phyloP scores from a whole-genome alignment of 2,888 invertebrate genomes.

The Zonitis immaculata region DNA sequence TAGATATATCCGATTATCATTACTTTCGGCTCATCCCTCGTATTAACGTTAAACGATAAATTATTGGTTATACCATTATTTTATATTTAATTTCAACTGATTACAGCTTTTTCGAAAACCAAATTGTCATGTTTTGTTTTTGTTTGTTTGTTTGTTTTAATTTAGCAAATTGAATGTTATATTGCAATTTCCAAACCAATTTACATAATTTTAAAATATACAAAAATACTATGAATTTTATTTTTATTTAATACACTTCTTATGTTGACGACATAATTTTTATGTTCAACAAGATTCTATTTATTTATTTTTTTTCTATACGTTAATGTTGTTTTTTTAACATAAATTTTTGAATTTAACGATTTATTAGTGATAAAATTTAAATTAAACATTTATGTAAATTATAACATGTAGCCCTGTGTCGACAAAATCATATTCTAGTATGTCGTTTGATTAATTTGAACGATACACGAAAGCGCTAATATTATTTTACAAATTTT shows the following conservation, averaged over 20 bases:
- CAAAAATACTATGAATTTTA: conserved; percentile 16
- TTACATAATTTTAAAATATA: conserved; percentile 24
- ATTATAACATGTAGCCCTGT: conserved; percentile 28
- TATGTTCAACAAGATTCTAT: conserved; percentile 30
- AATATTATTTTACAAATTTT: not conserved
- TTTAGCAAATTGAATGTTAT: not conserved
- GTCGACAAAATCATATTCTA: conserved; percentile 31
- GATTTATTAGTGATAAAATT: conserved; percentile 28
- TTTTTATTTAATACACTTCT: conserved; percentile 21
- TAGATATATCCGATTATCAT: not conserved
- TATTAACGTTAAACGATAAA: not conserved
- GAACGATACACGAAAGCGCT: conserved; percentile 26
- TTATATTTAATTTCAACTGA: not conserved
- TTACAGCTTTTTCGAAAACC: not conserved
- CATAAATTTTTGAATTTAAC: conserved; percentile 23
- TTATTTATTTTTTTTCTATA: conserved; percentile 13
- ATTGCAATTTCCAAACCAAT: conserved; percentile 7
- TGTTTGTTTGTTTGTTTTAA: no score
- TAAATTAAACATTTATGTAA: conserved; percentile 34
- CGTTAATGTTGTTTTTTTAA: conserved; percentile 18
- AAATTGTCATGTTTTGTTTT: not conserved
- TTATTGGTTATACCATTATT: not conserved
- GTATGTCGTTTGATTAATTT: conserved; percentile 30
- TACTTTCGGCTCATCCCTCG: no score
- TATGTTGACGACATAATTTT: conserved; percentile 30